Evolutionary conservation across 2,797 vertebrate species (phyloP).

Genomic region (Esox lucius): DNA sequence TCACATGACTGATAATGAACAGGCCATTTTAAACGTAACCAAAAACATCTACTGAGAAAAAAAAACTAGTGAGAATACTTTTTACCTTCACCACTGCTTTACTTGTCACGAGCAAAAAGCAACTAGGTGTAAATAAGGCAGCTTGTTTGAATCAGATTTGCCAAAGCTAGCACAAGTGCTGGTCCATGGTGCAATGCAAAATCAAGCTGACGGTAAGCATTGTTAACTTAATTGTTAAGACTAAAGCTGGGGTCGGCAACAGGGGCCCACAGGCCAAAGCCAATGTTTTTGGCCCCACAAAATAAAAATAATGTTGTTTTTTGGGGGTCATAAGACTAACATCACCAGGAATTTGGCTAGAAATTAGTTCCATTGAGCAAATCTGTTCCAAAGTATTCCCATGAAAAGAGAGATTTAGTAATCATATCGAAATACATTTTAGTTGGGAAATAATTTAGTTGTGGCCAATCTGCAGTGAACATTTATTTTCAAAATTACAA

Average conservation of each 20-base stretch:
- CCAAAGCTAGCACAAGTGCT: not conserved
- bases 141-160: not conserved
- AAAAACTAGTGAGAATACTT: not conserved
- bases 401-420: too few relatives aligned
- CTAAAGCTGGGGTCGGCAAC: not conserved
- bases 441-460: too few relatives aligned
- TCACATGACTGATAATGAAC: not conserved
- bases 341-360: too few relatives aligned
- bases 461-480: too few relatives aligned
- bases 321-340: too few relatives aligned
- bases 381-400: too few relatives aligned
- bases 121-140: constrained; percentile 20
- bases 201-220: constrained; percentile 6
- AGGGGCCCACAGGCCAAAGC: too few relatives aligned
- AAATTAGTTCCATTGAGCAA: too few relatives aligned
- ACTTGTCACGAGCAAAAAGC: constrained; percentile 10
- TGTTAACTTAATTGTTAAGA: constrained; percentile 30
- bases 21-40: not conserved
- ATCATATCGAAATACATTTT: too few relatives aligned
- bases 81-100: constrained; percentile 12
- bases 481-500: too few relatives aligned
- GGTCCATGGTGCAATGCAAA: constrained; percentile 10
- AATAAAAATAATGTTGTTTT: too few relatives aligned
- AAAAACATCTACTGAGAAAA: not conserved
- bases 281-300: too few relatives aligned